phyloP scores from a whole-genome alignment of 2,888 invertebrate species.

The Pasiphila rectangulata region DNA sequence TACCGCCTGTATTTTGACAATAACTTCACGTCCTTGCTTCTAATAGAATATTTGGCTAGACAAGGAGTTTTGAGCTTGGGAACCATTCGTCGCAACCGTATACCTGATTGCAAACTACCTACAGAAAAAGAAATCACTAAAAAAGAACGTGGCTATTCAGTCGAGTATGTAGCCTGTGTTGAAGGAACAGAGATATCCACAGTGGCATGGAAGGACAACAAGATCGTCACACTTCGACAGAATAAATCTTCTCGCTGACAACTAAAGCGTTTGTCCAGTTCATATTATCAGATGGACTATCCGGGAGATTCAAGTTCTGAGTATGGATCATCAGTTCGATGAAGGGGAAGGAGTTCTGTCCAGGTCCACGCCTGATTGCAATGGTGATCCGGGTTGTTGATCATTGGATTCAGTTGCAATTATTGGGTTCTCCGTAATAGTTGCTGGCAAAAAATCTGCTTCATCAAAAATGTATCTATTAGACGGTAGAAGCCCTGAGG shows the following conservation, averaged over 20 bases:
- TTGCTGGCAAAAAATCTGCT: constrained; percentile 3
- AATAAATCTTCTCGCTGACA: too few relatives aligned
- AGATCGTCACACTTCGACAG: neutral
- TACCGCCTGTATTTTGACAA: neutral
- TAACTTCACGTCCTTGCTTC: neutral
- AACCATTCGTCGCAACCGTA: neutral
- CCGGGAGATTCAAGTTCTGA: too few relatives aligned
- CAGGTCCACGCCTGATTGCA: too few relatives aligned
- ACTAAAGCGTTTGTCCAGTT: too few relatives aligned
- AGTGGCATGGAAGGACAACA: constrained; percentile 45
- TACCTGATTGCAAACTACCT: constrained; percentile 41
- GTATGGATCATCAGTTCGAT: too few relatives aligned
- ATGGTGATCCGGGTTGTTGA: too few relatives aligned
- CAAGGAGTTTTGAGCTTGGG: neutral
- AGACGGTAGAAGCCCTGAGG: constrained; percentile 1
- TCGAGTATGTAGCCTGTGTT: constrained; percentile 22
- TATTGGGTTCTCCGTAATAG: neutral
- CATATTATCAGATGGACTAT: too few relatives aligned
- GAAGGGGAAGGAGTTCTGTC: too few relatives aligned
- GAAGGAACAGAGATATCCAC: constrained; percentile 34
- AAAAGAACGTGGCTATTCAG: constrained; percentile 27
- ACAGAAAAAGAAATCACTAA: constrained; percentile 31
- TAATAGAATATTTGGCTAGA: constrained; percentile 29
- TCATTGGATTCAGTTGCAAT: neutral
- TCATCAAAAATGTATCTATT: constrained; percentile 5